Conservation (phyloP, 2,888 invertebrate genomes). For the Allolobophora icterica region DNA sequence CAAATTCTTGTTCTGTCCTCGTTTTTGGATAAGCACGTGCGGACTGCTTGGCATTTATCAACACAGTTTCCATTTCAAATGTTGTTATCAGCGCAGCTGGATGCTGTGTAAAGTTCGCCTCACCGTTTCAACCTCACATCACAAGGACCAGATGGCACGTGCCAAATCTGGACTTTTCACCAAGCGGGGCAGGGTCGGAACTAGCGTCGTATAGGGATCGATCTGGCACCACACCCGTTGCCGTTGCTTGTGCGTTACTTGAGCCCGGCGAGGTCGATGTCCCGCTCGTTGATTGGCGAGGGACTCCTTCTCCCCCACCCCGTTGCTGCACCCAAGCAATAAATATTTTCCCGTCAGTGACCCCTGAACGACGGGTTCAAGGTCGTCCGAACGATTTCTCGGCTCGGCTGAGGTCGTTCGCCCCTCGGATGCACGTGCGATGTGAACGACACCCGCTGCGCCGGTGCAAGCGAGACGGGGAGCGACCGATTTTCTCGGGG, state of each 20-base stretch:
- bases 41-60: too few relatives aligned
- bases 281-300: neutral
- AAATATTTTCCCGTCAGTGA: neutral
- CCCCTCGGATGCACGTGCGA: neutral
- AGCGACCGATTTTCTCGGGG: neutral
- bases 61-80: too few relatives aligned
- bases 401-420: neutral
- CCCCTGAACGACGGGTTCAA: neutral
- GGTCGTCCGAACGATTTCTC: neutral
- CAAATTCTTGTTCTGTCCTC: too few relatives aligned
- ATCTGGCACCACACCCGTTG: neutral
- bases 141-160: too few relatives aligned
- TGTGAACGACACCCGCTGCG: neutral
- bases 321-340: neutral
- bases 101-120: neutral
- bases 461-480: neutral
- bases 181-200: neutral
- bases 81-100: too few relatives aligned
- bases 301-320: neutral
- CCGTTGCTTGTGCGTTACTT: neutral
- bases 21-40: too few relatives aligned
- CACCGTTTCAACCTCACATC: neutral
- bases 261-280: neutral
- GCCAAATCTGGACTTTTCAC: neutral
- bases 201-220: neutral